phyloP scores from a whole-genome alignment of 2,888 invertebrate species.

The Slavum lentiscoides region DNA sequence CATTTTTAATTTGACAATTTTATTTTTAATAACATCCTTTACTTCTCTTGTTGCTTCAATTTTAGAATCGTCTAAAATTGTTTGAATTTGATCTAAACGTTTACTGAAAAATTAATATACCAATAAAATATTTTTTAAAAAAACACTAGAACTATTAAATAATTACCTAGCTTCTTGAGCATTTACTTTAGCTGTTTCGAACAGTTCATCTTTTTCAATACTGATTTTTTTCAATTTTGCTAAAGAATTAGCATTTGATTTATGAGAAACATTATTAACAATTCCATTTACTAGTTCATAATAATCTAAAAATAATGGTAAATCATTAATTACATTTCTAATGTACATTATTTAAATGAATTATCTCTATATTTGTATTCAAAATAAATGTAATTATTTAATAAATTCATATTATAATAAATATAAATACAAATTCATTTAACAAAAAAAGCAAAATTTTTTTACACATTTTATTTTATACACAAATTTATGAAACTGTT shows the following conservation, averaged over 20 bases:
- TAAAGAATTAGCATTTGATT: constrained; percentile 62
- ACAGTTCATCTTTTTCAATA: constrained; percentile 64
- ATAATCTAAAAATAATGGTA: constrained; percentile 30
- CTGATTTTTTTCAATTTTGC: constrained; percentile 66
- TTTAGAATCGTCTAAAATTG: constrained; percentile 19
- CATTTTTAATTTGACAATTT: constrained; percentile 14
- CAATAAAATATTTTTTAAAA: constrained; percentile 9
- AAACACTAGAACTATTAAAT: not conserved
- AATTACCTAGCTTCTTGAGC: constrained; percentile 64
- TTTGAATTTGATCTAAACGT: constrained; percentile 24
- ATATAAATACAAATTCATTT: too few relatives aligned
- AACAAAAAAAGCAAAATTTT: too few relatives aligned
- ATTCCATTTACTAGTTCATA: constrained; percentile 43
- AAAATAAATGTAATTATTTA: too few relatives aligned
- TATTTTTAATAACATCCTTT: constrained; percentile 9
- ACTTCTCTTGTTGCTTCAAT: constrained; percentile 1
- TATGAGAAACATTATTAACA: constrained; percentile 20
- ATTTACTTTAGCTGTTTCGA: constrained; percentile 66
- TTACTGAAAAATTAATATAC: constrained; percentile 6
- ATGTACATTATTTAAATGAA: not conserved
- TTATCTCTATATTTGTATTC: not conserved
- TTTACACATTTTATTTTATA: too few relatives aligned
- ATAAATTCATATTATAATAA: too few relatives aligned
- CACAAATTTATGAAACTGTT: too few relatives aligned
- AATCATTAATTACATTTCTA: not conserved